Percentiles rank a stretch among this genome's conserved stretches.
Evolutionary conservation across 2,888 invertebrate genomes (phyloP).

Genomic region (Tanytarsus gracilentus): DNA sequence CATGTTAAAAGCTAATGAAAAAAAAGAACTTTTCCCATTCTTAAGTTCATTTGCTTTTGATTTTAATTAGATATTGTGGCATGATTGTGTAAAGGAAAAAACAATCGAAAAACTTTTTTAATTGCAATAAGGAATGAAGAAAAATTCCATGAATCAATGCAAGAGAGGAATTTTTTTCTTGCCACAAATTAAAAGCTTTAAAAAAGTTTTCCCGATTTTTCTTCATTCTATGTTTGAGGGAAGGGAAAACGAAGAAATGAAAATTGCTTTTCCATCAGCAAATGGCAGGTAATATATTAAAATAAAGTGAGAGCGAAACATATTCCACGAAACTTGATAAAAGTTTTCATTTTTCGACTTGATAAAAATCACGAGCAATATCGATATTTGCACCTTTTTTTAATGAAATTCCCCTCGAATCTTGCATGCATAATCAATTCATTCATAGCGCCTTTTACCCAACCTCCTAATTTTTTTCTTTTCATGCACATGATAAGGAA

Average conservation of each 20-base stretch:
- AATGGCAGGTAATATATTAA: no score
- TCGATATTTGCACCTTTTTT: conserved; percentile 6
- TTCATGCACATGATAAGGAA: neutral
- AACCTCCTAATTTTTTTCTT: neutral
- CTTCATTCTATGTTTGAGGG: neutral
- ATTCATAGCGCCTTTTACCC: neutral
- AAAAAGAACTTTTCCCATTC: neutral
- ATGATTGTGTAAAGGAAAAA: no score
- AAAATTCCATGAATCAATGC: conserved; percentile 5
- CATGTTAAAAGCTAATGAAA: neutral
- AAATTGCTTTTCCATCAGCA: conserved; percentile 4
- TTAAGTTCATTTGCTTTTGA: no score
- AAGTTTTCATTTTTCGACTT: neutral
- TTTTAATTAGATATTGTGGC: no score
- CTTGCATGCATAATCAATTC: conserved; percentile 22
- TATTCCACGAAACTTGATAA: neutral
- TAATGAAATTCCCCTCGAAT: neutral
- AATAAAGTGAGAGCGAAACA: no score
- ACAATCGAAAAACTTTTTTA: neutral
- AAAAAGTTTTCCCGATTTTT: neutral
- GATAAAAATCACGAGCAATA: conserved; percentile 2
- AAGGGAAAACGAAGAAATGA: no score
- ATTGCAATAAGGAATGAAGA: neutral
- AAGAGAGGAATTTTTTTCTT: neutral
- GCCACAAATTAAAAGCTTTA: conserved; percentile 10